Base-by-base conservation (phyloP, 35 echinoderm and acorn worm species). In the Apostichopus californicus region DNA sequence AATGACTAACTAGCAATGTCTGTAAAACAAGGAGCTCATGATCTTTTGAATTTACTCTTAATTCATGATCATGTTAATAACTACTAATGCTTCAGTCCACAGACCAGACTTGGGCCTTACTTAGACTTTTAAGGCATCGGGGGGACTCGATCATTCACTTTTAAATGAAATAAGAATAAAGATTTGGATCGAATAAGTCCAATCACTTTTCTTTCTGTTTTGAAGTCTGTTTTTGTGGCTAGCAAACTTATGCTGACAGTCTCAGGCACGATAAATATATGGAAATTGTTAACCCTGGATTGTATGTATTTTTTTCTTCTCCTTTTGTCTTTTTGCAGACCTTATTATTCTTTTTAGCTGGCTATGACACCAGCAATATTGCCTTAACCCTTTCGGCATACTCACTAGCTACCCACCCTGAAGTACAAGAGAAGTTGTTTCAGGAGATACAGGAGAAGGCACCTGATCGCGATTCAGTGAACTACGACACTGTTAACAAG, bases 281-380 rank as follows among this genome's bases (percentile, higher is more conserved):
- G 18, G 64, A 10, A 14, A 14, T 68, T 68, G 11, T 68, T 68
- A 14, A 14, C 8, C 6, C 9, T 68, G 64, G 64, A 18, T 18
- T 68, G 17, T 75, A 75, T 75, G 71, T 75, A 18, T 46, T 88
- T 68, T 21, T 12, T 28, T 88, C 7, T 21, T 46, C 34, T 46
- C 34, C 34, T 46, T 46, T 46, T 46, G 34, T 46, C 34, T 9
- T 88, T 70, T 88, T 88, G 56, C 55, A 91, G 90, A 22, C 72
- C 4, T 14, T 91, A 14, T 46, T 80, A 8, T 91, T 91, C 59
- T 91, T 91, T 21, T 13, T 79, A 26, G 90, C 73, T 8, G 90
- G 90, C 8, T 91, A 91, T 91, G 90, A 91, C 34, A 79, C 73
- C 34, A 91, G 75, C 15, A 91, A 80, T 79, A 28, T 80, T 56